Evolutionary conservation across 2,797 vertebrate genomes (phyloP).

Genomic region (Megalops cyprinoides): DNA sequence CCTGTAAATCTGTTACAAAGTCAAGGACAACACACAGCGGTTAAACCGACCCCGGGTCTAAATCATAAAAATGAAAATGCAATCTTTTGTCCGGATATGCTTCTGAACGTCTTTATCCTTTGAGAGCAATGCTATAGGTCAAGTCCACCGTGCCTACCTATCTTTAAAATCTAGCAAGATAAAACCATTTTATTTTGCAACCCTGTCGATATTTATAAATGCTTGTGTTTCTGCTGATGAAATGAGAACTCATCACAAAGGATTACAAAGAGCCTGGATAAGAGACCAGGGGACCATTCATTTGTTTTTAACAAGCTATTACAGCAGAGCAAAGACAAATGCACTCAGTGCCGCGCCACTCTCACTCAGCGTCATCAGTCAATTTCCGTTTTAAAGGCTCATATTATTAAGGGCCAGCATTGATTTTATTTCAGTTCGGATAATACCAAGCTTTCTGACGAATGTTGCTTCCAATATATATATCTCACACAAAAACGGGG

Average conservation of each 20-base stretch:
- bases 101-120: background rate
- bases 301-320: slow-evolving; percentile 10
- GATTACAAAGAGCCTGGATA: background rate
- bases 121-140: background rate
- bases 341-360: slow-evolving; percentile 22
- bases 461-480: slow-evolving; percentile 29
- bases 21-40: too few relatives aligned
- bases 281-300: slow-evolving; percentile 1
- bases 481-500: slow-evolving; percentile 9
- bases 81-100: too few relatives aligned
- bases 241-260: background rate
- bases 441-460: slow-evolving; percentile 21
- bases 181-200: background rate
- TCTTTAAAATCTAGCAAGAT: slow-evolving; percentile 12
- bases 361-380: slow-evolving; percentile 31
- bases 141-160: too few relatives aligned
- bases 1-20: too few relatives aligned
- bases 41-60: too few relatives aligned
- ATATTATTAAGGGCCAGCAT: slow-evolving; percentile 37
- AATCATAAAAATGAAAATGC: too few relatives aligned
- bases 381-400: slow-evolving; percentile 26
- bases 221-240: background rate
- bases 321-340: slow-evolving; percentile 26
- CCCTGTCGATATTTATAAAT: background rate
- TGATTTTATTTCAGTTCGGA: slow-evolving; percentile 37